Conservation (phyloP, 1,140 invertebrate species). For the Micrasema longulum region DNA sequence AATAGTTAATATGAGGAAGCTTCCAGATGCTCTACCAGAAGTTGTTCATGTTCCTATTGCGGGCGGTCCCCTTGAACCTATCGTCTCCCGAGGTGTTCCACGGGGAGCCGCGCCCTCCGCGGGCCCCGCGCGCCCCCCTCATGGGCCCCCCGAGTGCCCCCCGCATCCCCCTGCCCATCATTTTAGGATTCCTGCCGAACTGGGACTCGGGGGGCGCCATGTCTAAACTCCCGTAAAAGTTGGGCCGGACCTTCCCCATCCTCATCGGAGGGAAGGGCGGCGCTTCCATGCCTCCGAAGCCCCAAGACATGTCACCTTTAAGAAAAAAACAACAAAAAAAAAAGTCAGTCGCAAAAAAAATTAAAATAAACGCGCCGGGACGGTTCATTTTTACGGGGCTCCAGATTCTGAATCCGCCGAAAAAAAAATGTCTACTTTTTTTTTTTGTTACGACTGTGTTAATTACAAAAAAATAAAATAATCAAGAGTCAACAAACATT, state of each 20-base stretch:
- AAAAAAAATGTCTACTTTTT: slow-evolving; percentile 8
- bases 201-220: slow-evolving; percentile 11
- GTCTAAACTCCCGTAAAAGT: slow-evolving; percentile 27
- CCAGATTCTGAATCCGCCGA: not conserved
- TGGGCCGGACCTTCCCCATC: slow-evolving; percentile 1
- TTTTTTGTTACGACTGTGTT: not conserved
- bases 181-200: not conserved
- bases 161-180: not conserved
- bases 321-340: slow-evolving; percentile 36
- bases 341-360: slow-evolving; percentile 36
- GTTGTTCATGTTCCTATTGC: slow-evolving; percentile 26
- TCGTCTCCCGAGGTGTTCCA: slow-evolving; percentile 37
- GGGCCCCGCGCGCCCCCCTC: slow-evolving; percentile 8
- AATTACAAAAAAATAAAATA: not conserved
- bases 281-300: slow-evolving; percentile 22
- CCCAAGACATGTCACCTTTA: slow-evolving; percentile 38
- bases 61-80: slow-evolving; percentile 31
- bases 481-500: not conserved
- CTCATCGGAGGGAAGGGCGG: slow-evolving; percentile 21
- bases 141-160: slow-evolving; percentile 8
- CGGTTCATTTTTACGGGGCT: too few relatives aligned
- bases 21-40: slow-evolving; percentile 3
- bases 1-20: too few relatives aligned
- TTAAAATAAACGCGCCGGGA: slow-evolving; percentile 29
- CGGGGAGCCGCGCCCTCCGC: slow-evolving; percentile 10